These are phyloP conservation scores for Empis livida DNA, from an alignment of 2,888 invertebrate species.

Conservation along the genomic window DNA sequence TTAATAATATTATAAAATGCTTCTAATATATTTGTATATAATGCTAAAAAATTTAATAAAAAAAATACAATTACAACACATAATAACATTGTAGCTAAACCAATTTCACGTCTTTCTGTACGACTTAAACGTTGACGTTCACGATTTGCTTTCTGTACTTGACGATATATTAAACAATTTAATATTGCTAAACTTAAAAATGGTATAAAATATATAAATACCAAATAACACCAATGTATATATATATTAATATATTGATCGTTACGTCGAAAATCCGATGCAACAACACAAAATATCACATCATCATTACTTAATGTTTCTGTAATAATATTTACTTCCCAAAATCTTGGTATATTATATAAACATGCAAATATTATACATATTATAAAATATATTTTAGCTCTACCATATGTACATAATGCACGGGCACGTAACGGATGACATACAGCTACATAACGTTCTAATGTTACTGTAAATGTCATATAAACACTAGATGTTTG, in stretches of 20 bases:
- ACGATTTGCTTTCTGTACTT: slow-evolving; percentile 78
- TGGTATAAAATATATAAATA: slow-evolving; percentile 89
- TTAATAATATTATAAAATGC: slow-evolving; percentile 55
- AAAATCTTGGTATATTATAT: slow-evolving; percentile 75
- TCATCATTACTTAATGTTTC: slow-evolving; percentile 35
- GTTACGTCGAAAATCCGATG: slow-evolving; percentile 55
- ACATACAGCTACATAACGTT: slow-evolving; percentile 88
- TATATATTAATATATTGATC: slow-evolving; percentile 70
- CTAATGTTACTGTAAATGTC: slow-evolving; percentile 77
- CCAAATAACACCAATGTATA: slow-evolving; percentile 87
- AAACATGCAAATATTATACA: slow-evolving; percentile 68
- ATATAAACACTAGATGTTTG: slow-evolving; percentile 93
- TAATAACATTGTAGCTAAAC: slow-evolving; percentile 87
- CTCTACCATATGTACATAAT: slow-evolving; percentile 80
- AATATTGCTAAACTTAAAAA: slow-evolving; percentile 77
- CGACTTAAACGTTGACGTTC: slow-evolving; percentile 83
- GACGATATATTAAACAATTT: slow-evolving; percentile 80
- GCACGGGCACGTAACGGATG: slow-evolving; percentile 80
- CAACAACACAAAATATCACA: slow-evolving; percentile 56
- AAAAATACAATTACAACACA: slow-evolving; percentile 92
- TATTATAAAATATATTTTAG: slow-evolving; percentile 68
- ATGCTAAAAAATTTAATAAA: slow-evolving; percentile 77
- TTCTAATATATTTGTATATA: slow-evolving; percentile 77
- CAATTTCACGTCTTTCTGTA: slow-evolving; percentile 82
- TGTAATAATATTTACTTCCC: slow-evolving; percentile 47